phyloP scores from a whole-genome alignment of 2,888 invertebrate genomes.

The Oithona nana region DNA sequence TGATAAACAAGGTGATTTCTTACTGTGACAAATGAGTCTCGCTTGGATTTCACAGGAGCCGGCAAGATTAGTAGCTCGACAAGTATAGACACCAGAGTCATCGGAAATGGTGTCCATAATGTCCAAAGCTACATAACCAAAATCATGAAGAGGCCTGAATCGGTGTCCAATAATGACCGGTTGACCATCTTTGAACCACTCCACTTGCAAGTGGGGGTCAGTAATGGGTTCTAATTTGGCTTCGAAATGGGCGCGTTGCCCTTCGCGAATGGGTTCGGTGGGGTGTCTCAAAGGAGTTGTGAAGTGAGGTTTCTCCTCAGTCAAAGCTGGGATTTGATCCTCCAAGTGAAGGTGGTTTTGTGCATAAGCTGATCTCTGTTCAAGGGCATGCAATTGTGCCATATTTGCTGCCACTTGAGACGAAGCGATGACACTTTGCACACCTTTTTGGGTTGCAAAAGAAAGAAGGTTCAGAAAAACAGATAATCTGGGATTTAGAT shows the following conservation, averaged over 20 bases:
- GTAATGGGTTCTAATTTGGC: conserved; percentile 91
- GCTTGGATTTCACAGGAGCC: conserved; percentile 64
- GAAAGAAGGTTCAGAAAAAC: background rate
- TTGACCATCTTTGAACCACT: conserved; percentile 88
- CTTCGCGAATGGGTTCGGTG: conserved; percentile 62
- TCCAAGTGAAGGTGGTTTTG: conserved; percentile 47
- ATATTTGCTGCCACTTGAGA: background rate
- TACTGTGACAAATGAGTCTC: conserved; percentile 24
- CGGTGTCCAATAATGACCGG: conserved; percentile 81
- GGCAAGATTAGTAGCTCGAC: conserved; percentile 69
- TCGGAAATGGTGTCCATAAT: conserved; percentile 89
- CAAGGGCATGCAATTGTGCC: conserved; percentile 2
- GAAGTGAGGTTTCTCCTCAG: too few species aligned
- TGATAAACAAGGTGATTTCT: too few species aligned
- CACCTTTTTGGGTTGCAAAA: background rate
- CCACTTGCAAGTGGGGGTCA: conserved; percentile 84
- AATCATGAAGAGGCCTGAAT: conserved; percentile 90
- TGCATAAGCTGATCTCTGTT: conserved; percentile 4
- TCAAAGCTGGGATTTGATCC: too few species aligned
- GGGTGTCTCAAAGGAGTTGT: too few species aligned
- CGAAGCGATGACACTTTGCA: background rate
- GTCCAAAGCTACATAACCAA: conserved; percentile 93
- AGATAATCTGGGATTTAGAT: background rate
- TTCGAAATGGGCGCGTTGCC: conserved; percentile 88
- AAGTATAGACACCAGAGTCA: conserved; percentile 83